Evolutionary conservation across 2,113 vertebrate genomes (phyloP).

Genomic region (Calyptomena viridis): DNA sequence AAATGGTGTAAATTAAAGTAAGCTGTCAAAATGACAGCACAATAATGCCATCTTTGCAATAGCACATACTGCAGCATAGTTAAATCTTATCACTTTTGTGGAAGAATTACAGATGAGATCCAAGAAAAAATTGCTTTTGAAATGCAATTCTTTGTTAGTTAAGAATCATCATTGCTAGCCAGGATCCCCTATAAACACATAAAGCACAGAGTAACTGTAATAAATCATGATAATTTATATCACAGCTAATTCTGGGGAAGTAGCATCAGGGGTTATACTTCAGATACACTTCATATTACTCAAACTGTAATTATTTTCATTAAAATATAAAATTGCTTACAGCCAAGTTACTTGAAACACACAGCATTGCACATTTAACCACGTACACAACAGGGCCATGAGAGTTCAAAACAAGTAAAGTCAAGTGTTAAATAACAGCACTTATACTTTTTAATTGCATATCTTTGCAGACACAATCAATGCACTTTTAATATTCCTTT

Average conservation of each 20-base stretch:
- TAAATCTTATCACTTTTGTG: slow-evolving; percentile 66
- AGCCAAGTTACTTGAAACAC: slow-evolving; percentile 73
- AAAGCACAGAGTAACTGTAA: slow-evolving; percentile 63
- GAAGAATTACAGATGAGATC: slow-evolving; percentile 67
- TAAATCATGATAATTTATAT: slow-evolving; percentile 80
- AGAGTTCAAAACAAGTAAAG: slow-evolving; percentile 74
- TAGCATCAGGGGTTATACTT: slow-evolving; percentile 70
- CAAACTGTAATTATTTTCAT: slow-evolving; percentile 81
- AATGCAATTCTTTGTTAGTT: slow-evolving; percentile 65
- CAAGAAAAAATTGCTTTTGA: slow-evolving; percentile 66
- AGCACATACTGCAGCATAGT: slow-evolving; percentile 52
- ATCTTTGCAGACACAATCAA: slow-evolving; percentile 74
- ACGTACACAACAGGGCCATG: slow-evolving; percentile 58
- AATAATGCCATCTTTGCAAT: slow-evolving; percentile 73
- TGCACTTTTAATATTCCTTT: slow-evolving; percentile 70
- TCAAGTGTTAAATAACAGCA: slow-evolving; percentile 76
- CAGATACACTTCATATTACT: slow-evolving; percentile 76
- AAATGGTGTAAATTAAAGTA: slow-evolving; percentile 77
- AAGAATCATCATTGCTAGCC: slow-evolving; percentile 66
- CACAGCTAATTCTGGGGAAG: slow-evolving; percentile 71
- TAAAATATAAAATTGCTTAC: slow-evolving; percentile 79
- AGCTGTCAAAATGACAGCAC: slow-evolving; percentile 70
- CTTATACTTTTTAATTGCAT: slow-evolving; percentile 78
- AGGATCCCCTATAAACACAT: slow-evolving; percentile 66
- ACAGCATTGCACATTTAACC: slow-evolving; percentile 64